Base-by-base conservation (phyloP, 2,113 vertebrate species). In the Corythornis madagascariensis region DNA sequence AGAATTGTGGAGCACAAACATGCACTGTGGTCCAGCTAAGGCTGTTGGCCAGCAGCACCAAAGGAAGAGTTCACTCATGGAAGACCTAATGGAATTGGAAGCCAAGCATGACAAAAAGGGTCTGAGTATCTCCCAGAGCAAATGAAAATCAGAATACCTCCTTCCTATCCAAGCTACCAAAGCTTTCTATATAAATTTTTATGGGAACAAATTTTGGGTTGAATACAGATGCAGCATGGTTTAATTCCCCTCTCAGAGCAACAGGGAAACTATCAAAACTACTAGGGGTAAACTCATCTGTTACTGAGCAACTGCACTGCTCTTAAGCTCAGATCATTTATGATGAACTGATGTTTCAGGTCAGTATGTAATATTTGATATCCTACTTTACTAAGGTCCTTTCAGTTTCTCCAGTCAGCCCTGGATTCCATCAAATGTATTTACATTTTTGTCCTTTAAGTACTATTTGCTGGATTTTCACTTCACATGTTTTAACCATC, bases 381-480 rank as follows among this genome's bases (percentile, higher is more conserved):
- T 65, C 35, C 65, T 48, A 67, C 38, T 80, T 82, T 55, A n/a
- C 53, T 63, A 50, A 64, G 14, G 52, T 50, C 55, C 17, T 25
- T 75, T 76, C 81, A 76, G 83, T 69, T 86, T 82, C 55, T 56
- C 52, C 87, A 93, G 60, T 13, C 50, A 91, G 59, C 70, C 38
- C 82, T 95, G 92, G 82, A 83, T 93, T 95, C 75, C 61, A 90
- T 95, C 94, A 97, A 78, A 86, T 17, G 14, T 93, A 92, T 96
- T 96, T 96, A 96, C 95, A 96, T 94, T 96, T 95, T 96, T 95
- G 66, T 93, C 74, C 56, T 63, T 78, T 78, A 89, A 96, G 87
- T 85, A 87, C 74, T 89, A 53, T 88, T 95, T 81, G 61, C 88
- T 83, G 60, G 21, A 55, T 69, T 96, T 96, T 92, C 66, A 90